Conservation (phyloP, 2,113 vertebrate genomes). For the Xiphorhynchus elegans region DNA sequence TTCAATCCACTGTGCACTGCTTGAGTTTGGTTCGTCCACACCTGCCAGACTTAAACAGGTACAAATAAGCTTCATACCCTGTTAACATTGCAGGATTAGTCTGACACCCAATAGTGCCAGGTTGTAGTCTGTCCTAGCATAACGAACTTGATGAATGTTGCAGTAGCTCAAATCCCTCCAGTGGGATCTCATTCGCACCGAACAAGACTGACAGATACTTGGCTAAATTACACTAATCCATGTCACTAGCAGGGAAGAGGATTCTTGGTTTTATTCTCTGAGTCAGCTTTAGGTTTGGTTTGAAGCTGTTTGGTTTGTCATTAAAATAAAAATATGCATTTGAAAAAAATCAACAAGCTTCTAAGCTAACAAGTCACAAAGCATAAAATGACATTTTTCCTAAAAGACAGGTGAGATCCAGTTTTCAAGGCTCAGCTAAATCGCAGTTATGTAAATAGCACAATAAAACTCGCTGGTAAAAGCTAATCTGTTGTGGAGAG, state of each 20-base stretch:
- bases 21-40: neutral
- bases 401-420: conserved; percentile 7
- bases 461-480: neutral
- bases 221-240: conserved; percentile 29
- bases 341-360: neutral
- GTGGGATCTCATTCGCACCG: neutral
- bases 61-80: neutral
- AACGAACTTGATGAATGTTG: neutral
- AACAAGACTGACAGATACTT: conserved; percentile 5
- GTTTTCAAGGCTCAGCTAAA: neutral
- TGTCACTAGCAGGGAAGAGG: neutral
- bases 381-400: neutral
- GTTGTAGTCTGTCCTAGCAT: neutral
- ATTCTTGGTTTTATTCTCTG: neutral
- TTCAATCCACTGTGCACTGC: neutral
- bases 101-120: neutral
- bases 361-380: neutral
- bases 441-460: neutral
- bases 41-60: neutral
- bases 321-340: neutral
- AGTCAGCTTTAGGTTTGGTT: neutral
- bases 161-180: neutral
- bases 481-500: neutral
- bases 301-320: conserved; percentile 1
- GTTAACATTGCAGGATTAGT: neutral